phyloP scores from a whole-genome alignment of 2,888 invertebrate genomes.

The Pandemis cinnamomeana region DNA sequence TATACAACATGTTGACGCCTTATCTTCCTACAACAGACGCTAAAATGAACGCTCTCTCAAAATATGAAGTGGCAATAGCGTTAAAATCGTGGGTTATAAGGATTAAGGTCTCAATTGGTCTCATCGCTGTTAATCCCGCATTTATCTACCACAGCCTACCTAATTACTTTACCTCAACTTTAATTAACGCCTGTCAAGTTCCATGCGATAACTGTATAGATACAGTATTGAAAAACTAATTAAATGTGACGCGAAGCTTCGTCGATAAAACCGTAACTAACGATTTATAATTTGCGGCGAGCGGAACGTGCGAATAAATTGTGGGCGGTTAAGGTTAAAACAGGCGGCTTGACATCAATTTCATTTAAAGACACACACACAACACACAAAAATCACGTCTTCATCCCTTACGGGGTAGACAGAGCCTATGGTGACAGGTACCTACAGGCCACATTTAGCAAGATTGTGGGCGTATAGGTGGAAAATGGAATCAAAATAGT shows the following conservation, averaged over 20 bases:
- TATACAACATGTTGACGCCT: not conserved
- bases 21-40: constrained; percentile 1
- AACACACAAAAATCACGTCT: no score
- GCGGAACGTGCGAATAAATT: not conserved
- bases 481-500: no score
- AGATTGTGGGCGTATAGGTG: no score
- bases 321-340: not conserved
- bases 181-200: constrained; percentile 14
- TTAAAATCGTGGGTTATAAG: not conserved
- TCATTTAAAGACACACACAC: not conserved
- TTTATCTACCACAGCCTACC: constrained; percentile 8
- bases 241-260: constrained; percentile 8
- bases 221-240: constrained; percentile 15
- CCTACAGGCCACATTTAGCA: no score
- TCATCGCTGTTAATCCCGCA: not conserved
- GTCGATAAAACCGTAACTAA: constrained; percentile 5
- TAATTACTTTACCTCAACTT: constrained; percentile 2
- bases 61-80: not conserved
- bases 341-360: no score
- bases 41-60: not conserved
- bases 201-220: not conserved
- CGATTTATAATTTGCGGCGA: constrained; percentile 5
- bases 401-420: no score
- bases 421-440: no score
- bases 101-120: constrained; percentile 1